Conservation (phyloP, 2,113 vertebrate genomes). For the Antechinus stuartii region DNA sequence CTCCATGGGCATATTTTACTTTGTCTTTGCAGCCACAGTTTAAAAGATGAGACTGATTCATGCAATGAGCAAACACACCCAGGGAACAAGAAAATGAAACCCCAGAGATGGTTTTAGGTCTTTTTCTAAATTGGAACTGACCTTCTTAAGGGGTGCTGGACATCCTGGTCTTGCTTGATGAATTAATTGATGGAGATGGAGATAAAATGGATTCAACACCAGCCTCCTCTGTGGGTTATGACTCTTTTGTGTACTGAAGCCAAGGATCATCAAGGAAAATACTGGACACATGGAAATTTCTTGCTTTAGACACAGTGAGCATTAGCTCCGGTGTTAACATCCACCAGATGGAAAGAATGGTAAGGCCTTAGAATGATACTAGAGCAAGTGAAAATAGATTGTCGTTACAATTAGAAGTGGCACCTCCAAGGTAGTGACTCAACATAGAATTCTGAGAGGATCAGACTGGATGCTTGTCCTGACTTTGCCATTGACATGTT, state of each 20-base stretch:
- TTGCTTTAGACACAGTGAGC: background rate
- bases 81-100: rapidly evolving
- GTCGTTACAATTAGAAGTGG: rapidly evolving
- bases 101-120: rapidly evolving
- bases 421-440: background rate
- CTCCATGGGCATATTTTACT: background rate
- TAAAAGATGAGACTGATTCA: background rate
- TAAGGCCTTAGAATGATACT: background rate
- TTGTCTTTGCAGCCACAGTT: background rate
- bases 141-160: background rate
- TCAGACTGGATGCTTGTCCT: background rate
- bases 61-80: rapidly evolving
- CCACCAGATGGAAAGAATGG: background rate
- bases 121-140: background rate
- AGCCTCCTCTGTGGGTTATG: background rate
- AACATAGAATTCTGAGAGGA: no score
- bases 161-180: background rate
- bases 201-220: background rate
- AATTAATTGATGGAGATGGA: conserved; percentile 4
- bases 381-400: background rate
- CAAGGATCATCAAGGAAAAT: background rate
- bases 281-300: background rate
- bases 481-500: background rate
- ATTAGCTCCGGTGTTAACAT: background rate
- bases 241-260: background rate